These are phyloP conservation scores for Orthonyx spaldingii DNA, from an alignment of 2,113 vertebrate species.

Conservation along the genomic window DNA sequence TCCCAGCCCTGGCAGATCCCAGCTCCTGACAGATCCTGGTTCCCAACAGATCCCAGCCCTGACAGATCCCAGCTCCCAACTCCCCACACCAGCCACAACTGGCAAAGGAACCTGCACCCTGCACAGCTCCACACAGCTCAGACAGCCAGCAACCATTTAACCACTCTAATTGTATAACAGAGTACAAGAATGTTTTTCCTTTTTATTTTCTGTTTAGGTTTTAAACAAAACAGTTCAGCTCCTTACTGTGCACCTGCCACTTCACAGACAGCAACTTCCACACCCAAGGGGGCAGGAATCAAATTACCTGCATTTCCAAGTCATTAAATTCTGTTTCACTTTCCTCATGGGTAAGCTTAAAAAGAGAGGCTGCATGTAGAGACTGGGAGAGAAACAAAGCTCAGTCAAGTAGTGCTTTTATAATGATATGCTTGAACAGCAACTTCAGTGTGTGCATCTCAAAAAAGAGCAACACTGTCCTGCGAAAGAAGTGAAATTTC, in stretches of 20 bases:
- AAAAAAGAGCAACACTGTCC: not conserved
- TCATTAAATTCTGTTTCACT: not conserved
- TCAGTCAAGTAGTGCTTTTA: not conserved
- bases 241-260: not conserved
- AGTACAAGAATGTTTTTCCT: not conserved
- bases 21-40: not conserved
- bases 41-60: not conserved
- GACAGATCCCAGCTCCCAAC: not conserved
- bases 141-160: slow-evolving; percentile 24
- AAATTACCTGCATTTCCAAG: not conserved
- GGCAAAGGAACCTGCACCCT: not conserved
- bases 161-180: not conserved
- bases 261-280: not conserved
- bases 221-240: not conserved
- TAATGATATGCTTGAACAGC: slow-evolving; percentile 24
- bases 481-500: not conserved
- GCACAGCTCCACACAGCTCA: slow-evolving; percentile 34
- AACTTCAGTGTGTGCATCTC: not conserved
- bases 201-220: not conserved
- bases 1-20: not conserved
- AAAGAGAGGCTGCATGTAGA: not conserved
- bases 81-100: not conserved
- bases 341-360: not conserved
- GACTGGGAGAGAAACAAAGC: not conserved
- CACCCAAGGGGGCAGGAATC: not conserved